Evolutionary conservation across 2,113 vertebrate species (phyloP).

Genomic region (Hemibagrus wyckioides): DNA sequence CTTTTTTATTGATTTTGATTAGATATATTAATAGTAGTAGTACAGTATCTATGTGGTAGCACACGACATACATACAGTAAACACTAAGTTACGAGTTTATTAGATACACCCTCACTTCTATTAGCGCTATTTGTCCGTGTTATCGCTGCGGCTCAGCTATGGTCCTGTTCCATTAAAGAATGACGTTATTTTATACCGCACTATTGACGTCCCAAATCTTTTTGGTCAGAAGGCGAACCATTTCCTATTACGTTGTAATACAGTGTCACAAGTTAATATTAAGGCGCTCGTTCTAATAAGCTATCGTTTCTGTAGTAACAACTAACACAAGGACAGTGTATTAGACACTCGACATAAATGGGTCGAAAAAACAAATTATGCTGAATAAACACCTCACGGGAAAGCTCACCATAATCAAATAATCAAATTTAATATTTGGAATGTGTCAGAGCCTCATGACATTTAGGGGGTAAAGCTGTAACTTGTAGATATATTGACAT

Average conservation of each 20-base stretch:
- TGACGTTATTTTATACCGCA: background rate
- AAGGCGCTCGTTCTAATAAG: no score
- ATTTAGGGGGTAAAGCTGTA: background rate
- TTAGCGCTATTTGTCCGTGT: background rate
- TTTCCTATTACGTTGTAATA: background rate
- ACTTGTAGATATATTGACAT: no score
- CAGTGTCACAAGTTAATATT: no score
- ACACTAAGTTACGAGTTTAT: background rate
- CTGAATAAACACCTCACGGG: no score
- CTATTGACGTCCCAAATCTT: background rate
- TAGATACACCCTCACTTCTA: background rate
- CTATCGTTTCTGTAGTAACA: background rate
- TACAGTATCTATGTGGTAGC: no score
- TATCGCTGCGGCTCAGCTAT: background rate
- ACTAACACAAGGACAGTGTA: background rate
- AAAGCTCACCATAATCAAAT: no score
- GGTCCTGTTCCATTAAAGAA: no score
- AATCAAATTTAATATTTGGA: no score
- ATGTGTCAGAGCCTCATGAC: background rate
- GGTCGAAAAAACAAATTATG: no score
- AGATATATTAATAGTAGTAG: background rate
- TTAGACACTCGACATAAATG: no score
- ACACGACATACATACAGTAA: no score
- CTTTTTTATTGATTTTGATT: background rate
- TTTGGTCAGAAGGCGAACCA: background rate